phyloP scores from a whole-genome alignment of 2,797 vertebrate genomes.

The Diglossa cyanea region DNA sequence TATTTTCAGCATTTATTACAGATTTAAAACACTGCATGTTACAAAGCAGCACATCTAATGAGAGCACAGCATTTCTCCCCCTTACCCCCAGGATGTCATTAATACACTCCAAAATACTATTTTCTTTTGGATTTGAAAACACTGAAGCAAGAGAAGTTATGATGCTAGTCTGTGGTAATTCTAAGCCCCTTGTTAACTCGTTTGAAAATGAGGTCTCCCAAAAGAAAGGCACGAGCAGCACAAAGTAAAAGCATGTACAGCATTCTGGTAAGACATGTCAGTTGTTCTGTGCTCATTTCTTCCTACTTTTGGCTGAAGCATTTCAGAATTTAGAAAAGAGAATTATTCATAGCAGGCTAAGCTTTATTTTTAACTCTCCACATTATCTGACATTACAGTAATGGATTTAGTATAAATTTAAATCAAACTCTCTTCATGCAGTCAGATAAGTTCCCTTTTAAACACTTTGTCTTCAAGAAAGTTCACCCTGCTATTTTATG shows the following conservation, averaged over 20 bases:
- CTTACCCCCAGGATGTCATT: not conserved
- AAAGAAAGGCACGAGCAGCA: not conserved
- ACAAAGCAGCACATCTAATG: not conserved
- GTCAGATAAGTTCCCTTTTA: not conserved
- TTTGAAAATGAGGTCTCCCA: not conserved
- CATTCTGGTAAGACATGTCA: not conserved
- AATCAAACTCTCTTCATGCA: not conserved
- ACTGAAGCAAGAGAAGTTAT: not conserved
- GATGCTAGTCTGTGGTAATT: not conserved
- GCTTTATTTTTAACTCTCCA: not conserved
- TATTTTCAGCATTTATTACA: not conserved
- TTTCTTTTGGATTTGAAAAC: not conserved
- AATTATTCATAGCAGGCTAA: not conserved
- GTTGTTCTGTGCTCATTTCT: not conserved
- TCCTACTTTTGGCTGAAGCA: not conserved
- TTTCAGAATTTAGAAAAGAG: not conserved
- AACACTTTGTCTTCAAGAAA: not conserved
- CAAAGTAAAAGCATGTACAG: not conserved
- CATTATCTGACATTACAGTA: not conserved
- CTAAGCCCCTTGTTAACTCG: not conserved
- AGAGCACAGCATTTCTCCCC: not conserved
- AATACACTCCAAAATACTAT: not conserved
- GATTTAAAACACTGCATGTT: not conserved
- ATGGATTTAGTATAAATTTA: not conserved
- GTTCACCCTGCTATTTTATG: not conserved